phyloP scores from a whole-genome alignment of 2,113 vertebrate genomes.

The Neolamprologus devosi region DNA sequence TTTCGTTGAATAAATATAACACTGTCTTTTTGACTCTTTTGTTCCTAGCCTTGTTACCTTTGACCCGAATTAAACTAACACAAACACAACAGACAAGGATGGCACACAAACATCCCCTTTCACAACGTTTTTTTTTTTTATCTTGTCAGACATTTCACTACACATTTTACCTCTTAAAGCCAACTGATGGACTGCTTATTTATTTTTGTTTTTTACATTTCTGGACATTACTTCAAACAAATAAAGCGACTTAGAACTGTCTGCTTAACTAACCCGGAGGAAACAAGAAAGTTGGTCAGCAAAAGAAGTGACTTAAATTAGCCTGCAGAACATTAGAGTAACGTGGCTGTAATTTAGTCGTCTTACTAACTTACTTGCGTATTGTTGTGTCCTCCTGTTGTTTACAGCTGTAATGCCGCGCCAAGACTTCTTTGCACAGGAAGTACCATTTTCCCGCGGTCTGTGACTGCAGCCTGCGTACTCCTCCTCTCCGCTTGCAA shows the following conservation, averaged over 20 bases:
- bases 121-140: background rate
- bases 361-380: background rate
- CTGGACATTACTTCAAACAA: background rate
- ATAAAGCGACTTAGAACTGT: background rate
- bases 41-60: background rate
- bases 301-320: background rate
- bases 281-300: background rate
- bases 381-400: background rate
- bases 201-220: background rate
- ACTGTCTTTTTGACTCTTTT: background rate
- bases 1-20: background rate
- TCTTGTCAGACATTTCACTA: background rate
- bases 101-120: background rate
- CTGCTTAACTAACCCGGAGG: background rate
- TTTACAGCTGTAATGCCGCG: slow-evolving; percentile 57
- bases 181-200: background rate
- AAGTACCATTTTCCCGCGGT: slow-evolving; percentile 77
- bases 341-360: background rate
- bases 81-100: background rate
- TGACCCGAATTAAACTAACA: background rate
- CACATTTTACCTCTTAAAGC: background rate
- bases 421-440: slow-evolving; percentile 65
- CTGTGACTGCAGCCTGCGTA: background rate
- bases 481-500: background rate
- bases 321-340: background rate